Evolutionary conservation across 2,113 vertebrate genomes (phyloP).

Genomic region (Tonatia bakeri): DNA sequence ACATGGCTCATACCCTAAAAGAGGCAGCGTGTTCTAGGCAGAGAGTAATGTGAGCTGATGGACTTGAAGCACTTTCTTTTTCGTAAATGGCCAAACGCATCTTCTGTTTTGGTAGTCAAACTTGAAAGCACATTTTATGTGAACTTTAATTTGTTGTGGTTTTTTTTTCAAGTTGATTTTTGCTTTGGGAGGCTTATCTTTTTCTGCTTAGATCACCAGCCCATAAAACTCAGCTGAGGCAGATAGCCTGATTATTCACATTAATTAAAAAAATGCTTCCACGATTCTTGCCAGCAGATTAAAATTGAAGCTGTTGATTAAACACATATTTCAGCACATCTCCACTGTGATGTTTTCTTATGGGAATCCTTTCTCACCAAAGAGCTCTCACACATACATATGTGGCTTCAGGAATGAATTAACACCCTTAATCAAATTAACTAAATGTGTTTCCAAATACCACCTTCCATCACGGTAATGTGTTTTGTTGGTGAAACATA

Average conservation of each 20-base stretch:
- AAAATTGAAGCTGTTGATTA: constrained; percentile 60
- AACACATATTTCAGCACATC: constrained; percentile 54
- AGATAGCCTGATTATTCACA: constrained; percentile 40
- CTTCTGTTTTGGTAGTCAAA: neutral
- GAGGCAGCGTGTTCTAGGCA: neutral
- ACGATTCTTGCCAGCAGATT: constrained; percentile 29
- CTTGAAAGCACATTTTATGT: constrained; percentile 22
- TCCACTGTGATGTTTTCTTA: constrained; percentile 17
- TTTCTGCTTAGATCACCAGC: neutral
- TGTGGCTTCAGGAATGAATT: constrained; percentile 21
- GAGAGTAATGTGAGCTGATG: neutral
- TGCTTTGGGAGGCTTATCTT: neutral
- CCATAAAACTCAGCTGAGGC: neutral
- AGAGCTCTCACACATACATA: neutral
- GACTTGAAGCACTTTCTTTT: neutral
- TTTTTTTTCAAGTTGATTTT: neutral
- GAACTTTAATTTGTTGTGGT: neutral
- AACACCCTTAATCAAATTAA: constrained; percentile 45
- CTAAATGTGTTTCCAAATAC: constrained; percentile 21
- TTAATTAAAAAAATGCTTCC: neutral
- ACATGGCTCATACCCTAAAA: neutral
- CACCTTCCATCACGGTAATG: neutral
- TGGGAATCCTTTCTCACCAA: constrained; percentile 26
- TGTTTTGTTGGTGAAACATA: neutral
- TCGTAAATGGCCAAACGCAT: neutral